Conservation (phyloP, 2,888 invertebrate genomes). For the Stratiomys singularior region DNA sequence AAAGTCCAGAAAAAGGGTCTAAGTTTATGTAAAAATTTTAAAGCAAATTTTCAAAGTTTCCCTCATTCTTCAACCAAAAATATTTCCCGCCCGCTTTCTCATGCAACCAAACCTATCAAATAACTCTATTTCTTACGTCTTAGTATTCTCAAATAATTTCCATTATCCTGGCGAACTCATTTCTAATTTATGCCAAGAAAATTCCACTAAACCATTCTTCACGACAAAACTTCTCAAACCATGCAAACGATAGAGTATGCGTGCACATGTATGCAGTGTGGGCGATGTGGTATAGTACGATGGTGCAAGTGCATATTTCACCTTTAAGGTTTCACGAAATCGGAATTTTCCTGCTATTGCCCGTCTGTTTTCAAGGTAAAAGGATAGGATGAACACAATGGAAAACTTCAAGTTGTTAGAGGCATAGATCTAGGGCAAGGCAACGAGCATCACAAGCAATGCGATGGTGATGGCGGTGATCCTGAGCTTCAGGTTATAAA, state of each 20-base stretch:
- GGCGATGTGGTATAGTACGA: too few relatives aligned
- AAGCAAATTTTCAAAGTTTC: too few relatives aligned
- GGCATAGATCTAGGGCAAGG: slow-evolving; percentile 9
- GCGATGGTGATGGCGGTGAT: slow-evolving; percentile 15
- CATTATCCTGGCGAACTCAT: slow-evolving; percentile 44
- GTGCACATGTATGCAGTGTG: too few relatives aligned
- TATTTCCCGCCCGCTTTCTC: too few relatives aligned
- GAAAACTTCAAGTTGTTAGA: not conserved
- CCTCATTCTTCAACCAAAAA: too few relatives aligned
- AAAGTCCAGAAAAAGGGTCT: too few relatives aligned
- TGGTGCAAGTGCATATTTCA: slow-evolving; percentile 7
- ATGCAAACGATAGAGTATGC: not conserved
- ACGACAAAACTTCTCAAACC: slow-evolving; percentile 41
- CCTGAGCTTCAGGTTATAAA: slow-evolving; percentile 48
- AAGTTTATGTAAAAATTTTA: too few relatives aligned
- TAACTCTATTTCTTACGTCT: not conserved
- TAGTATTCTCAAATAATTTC: slow-evolving; percentile 29
- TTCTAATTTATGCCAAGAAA: slow-evolving; percentile 49
- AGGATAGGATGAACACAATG: slow-evolving; percentile 14
- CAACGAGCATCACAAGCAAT: too few relatives aligned
- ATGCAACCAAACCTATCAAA: too few relatives aligned
- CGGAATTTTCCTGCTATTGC: slow-evolving; percentile 22
- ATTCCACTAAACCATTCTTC: slow-evolving; percentile 48
- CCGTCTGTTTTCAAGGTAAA: slow-evolving; percentile 24
- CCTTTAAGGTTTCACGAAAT: slow-evolving; percentile 18